Evolutionary conservation across 2,888 invertebrate species (phyloP), one percentile per base, ranked within the genome.

Genomic region (Harpalus rufipes): DNA sequence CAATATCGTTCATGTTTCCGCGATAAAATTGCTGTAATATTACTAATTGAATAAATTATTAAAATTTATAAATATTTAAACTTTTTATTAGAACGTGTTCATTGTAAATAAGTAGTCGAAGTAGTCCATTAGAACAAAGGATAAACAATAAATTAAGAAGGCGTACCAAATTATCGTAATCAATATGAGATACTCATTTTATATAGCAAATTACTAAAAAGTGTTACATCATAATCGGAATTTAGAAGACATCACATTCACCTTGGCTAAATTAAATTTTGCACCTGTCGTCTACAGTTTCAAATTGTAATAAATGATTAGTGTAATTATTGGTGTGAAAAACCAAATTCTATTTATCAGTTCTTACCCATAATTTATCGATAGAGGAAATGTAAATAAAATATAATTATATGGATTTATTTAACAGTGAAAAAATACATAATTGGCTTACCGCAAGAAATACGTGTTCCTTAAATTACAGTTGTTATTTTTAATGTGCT

Each of bases 401-500:
- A 74, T 44, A 74, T 74, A 74, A 74, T 74, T 74, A 74, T 74
- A 74, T 74, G 72, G 41, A 74, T 44, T 74, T 74, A 74, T 74
- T 74, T 18, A 74, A 74, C 3, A 44, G 72, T 10, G 72, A 74
- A 41, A 68, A 74, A 74, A 44, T 74, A 74, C 18, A 58, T 79
- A 79, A 79, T 79, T 79, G 61, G 58, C 18, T 79, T 41, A 21
- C 61, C 18, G 61, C 79, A 18, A 39, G 3, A 61, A 16, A 59
- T 61, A 59, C 59, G 39, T 39, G 58, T 61, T 78, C 32, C 59
- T 32, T 18, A 61, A 79, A 79, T 79, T 59, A 79, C 61, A 79
- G 79, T 61, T 59, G 16, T 79, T 79, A 79, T 79, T 79, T 78
- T 78, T 78, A 78, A 78, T 78, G 78, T 78, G 78, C 56, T 78